These are phyloP conservation scores for Chironomus tepperi DNA, from an alignment of 1,140 invertebrate genomes.

Conservation along the genomic window DNA sequence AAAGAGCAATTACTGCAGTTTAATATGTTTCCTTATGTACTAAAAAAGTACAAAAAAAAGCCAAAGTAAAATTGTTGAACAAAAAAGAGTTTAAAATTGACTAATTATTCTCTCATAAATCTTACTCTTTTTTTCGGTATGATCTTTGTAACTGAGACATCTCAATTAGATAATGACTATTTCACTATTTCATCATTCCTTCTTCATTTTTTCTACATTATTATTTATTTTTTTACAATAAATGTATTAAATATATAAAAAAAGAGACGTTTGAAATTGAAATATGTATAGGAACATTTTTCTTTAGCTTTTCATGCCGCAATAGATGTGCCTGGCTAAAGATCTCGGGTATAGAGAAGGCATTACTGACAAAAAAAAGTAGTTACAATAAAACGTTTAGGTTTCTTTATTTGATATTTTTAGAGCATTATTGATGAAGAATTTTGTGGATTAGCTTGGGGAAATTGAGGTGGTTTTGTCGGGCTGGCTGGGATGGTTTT, in stretches of 20 bases:
- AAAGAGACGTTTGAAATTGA: not conserved
- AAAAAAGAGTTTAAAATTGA: not conserved
- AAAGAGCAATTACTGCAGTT: no score
- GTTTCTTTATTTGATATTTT: conserved; percentile 15
- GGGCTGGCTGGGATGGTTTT: no score
- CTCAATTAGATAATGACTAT: conserved; percentile 13
- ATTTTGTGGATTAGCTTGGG: not conserved
- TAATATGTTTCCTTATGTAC: no score
- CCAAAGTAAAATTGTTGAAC: not conserved
- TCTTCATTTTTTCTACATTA: not conserved
- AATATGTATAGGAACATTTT: not conserved
- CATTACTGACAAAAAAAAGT: not conserved
- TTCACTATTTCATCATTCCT: not conserved
- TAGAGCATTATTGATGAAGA: not conserved
- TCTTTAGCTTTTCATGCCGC: not conserved
- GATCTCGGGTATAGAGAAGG: not conserved
- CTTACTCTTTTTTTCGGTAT: not conserved
- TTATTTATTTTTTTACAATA: not conserved
- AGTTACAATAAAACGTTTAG: not conserved
- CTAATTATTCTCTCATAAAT: conserved; percentile 9
- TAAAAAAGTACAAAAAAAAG: not conserved
- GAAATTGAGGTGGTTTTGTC: not conserved
- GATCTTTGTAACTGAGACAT: conserved; percentile 7
- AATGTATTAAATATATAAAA: no score
- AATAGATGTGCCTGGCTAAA: not conserved